Percentiles rank a stretch among this genome's conserved stretches.
These are phyloP conservation scores for Paratilapia polleni DNA, from an alignment of 2,113 vertebrate genomes.

Conservation along the genomic window DNA sequence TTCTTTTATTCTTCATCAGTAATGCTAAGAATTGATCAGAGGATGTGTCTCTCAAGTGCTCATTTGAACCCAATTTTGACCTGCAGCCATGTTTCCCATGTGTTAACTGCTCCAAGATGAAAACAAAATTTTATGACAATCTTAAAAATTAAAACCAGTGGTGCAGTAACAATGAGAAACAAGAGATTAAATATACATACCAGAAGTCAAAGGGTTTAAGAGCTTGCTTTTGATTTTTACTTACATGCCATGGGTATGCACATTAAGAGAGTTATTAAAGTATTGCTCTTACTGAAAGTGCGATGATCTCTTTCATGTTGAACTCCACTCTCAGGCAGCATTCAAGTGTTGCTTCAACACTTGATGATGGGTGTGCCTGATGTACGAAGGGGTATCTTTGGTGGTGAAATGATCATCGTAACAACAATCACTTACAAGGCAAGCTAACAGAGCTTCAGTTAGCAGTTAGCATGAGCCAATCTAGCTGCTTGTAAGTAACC, in stretches of 20 bases:
- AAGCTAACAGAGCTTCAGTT: not conserved
- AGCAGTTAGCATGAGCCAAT: not conserved
- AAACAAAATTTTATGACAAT: conserved; percentile 2
- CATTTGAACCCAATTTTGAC: not conserved
- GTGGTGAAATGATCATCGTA: no score
- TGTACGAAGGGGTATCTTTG: not conserved
- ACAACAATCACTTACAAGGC: no score
- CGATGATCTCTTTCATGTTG: not conserved
- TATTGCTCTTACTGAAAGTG: not conserved
- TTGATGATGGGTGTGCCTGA: fast-evolving
- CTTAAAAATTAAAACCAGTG: conserved; percentile 8
- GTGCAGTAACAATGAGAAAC: conserved; percentile 22
- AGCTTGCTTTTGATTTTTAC: not conserved
- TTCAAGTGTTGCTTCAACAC: not conserved
- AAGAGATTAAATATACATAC: conserved; percentile 6
- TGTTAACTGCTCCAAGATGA: conserved; percentile 9
- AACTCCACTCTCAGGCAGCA: not conserved
- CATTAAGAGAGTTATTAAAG: not conserved
- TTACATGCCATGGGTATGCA: not conserved
- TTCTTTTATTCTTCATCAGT: not conserved
- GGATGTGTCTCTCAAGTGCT: not conserved
- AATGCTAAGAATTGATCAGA: not conserved
- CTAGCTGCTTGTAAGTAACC: not conserved
- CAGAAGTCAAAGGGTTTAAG: not conserved
- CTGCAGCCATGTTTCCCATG: conserved; percentile 5